phyloP scores from a whole-genome alignment of 2,888 invertebrate species.

The Spicauda simplicius region DNA sequence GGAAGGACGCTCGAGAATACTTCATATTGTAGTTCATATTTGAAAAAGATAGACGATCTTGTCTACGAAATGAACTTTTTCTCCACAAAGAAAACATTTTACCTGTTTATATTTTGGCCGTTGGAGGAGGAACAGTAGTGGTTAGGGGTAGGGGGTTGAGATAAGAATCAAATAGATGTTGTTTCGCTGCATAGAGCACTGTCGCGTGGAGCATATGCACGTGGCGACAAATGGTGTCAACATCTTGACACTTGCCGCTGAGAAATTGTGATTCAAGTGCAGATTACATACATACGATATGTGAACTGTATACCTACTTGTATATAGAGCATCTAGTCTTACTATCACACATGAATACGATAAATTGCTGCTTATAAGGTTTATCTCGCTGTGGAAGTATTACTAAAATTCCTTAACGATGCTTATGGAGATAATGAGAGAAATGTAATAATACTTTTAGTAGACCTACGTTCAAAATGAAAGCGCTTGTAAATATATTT shows the following conservation, averaged over 20 bases:
- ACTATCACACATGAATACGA: not conserved
- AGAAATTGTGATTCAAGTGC: conserved; percentile 52
- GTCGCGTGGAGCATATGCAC: conserved; percentile 72
- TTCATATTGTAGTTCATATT: conserved; percentile 46
- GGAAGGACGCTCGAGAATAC: not conserved
- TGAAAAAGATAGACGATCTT: conserved; percentile 64
- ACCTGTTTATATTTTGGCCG: conserved; percentile 77
- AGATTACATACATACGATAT: conserved; percentile 41
- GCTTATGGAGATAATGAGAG: too few species aligned
- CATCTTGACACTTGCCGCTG: conserved; percentile 72
- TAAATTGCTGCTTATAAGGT: too few species aligned
- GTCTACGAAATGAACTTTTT: conserved; percentile 68
- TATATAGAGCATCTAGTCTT: not conserved
- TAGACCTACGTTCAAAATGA: too few species aligned
- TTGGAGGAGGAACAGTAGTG: conserved; percentile 50
- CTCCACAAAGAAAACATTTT: conserved; percentile 73
- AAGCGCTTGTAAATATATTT: too few species aligned
- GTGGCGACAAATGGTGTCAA: conserved; percentile 67
- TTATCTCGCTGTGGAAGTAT: too few species aligned
- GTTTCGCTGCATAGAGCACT: conserved; percentile 78
- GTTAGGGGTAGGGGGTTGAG: conserved; percentile 59
- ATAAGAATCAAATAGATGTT: conserved; percentile 85
- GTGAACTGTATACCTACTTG: not conserved
- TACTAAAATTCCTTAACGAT: too few species aligned
- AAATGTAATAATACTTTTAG: too few species aligned